A percentile compares a stretch with the other conserved stretches of the same genome.
These are phyloP conservation scores for Drosophila serrata DNA, from an alignment of 1,140 invertebrate genomes.

Conservation along the genomic window DNA sequence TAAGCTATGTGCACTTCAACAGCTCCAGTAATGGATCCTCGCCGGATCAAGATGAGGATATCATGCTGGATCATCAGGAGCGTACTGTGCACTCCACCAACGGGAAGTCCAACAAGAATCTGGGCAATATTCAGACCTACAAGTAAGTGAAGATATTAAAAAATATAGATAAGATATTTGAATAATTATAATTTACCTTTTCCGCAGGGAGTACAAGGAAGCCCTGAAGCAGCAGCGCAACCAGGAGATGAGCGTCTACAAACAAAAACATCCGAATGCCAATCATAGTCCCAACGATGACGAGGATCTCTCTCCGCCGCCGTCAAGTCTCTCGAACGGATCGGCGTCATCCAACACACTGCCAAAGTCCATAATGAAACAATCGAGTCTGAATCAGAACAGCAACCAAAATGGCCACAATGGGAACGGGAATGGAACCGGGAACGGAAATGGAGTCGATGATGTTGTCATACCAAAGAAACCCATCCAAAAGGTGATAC, in stretches of 20 bases:
- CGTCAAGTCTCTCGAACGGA: conserved; percentile 47
- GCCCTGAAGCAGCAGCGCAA: conserved; percentile 93
- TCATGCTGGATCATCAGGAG: conserved; percentile 78
- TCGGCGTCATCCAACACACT: conserved; percentile 41
- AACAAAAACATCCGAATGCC: conserved; percentile 76
- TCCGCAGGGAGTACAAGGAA: conserved; percentile 92
- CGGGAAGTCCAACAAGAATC: conserved; percentile 90
- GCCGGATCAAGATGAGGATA: conserved; percentile 84
- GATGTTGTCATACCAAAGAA: conserved; percentile 86
- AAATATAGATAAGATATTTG: rapidly evolving
- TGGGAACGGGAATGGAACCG: conserved; percentile 42
- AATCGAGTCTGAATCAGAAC: conserved; percentile 55
- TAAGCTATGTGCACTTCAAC: conserved; percentile 64
- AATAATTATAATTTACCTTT: conserved; percentile 76
- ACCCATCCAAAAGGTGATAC: conserved; percentile 87
- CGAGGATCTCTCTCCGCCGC: conserved; percentile 33
- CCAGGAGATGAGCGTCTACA: conserved; percentile 90
- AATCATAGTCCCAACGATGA: conserved; percentile 76
- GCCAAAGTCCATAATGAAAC: conserved; percentile 84
- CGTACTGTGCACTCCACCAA: conserved; percentile 74
- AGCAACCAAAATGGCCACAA: conserved; percentile 56
- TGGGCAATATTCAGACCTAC: conserved; percentile 93
- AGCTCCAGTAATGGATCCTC: conserved; percentile 82
- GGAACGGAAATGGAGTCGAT: conserved; percentile 63
- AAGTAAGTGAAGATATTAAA: conserved; percentile 87